These are phyloP conservation scores for Oedothorax gibbosus DNA, from an alignment of 1,140 invertebrate species.

Conservation along the genomic window DNA sequence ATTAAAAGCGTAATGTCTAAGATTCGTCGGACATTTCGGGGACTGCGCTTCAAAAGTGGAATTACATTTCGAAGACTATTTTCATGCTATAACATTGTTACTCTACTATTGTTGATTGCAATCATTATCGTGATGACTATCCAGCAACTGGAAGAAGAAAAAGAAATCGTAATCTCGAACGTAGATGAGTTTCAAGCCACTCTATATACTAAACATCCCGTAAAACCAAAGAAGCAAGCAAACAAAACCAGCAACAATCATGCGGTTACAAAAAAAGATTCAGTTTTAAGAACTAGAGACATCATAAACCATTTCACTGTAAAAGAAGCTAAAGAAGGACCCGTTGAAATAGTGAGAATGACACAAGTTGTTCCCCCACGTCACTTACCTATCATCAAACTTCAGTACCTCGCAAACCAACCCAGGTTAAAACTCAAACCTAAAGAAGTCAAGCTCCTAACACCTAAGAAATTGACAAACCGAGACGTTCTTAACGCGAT, in stretches of 20 bases:
- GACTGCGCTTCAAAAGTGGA: conserved; percentile 28
- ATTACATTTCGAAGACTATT: not conserved
- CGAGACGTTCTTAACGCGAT: conserved; percentile 13
- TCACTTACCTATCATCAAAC: conserved; percentile 26
- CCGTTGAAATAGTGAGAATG: not conserved
- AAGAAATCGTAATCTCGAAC: not conserved
- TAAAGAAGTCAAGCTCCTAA: conserved; percentile 2
- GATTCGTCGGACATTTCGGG: not conserved
- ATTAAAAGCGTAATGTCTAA: conserved; percentile 30
- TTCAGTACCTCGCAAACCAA: conserved; percentile 25
- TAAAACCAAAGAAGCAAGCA: not conserved
- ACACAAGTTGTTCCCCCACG: conserved; percentile 1
- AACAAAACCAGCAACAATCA: not conserved
- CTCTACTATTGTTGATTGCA: not conserved
- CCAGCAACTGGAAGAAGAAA: not conserved
- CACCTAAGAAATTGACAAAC: conserved; percentile 37
- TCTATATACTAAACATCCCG: not conserved
- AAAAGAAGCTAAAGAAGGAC: too few relatives aligned
- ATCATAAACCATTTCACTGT: too few relatives aligned
- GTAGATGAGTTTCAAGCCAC: conserved; percentile 31
- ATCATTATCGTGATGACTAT: not conserved
- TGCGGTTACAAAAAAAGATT: not conserved
- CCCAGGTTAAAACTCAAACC: not conserved
- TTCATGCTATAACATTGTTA: conserved; percentile 12
- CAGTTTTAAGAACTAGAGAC: too few relatives aligned